A percentile compares a stretch with the other conserved stretches of the same genome.
phyloP scores from a whole-genome alignment of 2,888 invertebrate genomes.

The Mesorhabditis spiculigera region DNA sequence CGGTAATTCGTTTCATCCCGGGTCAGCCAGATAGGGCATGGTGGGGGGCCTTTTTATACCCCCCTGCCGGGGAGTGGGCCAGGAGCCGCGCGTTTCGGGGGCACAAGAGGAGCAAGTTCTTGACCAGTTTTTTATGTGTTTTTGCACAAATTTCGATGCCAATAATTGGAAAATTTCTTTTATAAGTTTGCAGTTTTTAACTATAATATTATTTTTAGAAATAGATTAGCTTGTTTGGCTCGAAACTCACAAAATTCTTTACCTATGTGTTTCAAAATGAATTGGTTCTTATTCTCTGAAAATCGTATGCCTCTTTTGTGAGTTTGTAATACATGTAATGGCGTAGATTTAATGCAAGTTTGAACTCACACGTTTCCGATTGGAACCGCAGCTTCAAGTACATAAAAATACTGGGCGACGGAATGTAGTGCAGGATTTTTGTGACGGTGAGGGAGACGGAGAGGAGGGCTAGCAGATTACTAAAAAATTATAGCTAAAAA shows the following conservation, averaged over 20 bases:
- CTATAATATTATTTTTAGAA: too few relatives aligned
- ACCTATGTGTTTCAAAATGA: too few relatives aligned
- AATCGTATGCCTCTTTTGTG: too few relatives aligned
- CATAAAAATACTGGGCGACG: slow-evolving; percentile 32
- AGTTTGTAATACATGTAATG: too few relatives aligned
- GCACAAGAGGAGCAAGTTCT: background rate
- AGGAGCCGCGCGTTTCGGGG: background rate
- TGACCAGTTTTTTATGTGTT: background rate
- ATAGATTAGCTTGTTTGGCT: too few relatives aligned
- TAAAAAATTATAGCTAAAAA: slow-evolving; percentile 6
- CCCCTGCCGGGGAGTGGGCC: background rate
- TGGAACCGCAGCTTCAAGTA: slow-evolving; percentile 34
- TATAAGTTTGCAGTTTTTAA: too few relatives aligned
- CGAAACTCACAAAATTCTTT: too few relatives aligned
- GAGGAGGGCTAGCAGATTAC: slow-evolving; percentile 27
- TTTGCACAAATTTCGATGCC: background rate
- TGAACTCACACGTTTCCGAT: slow-evolving; percentile 29
- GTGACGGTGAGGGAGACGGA: slow-evolving; percentile 26
- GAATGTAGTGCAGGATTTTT: slow-evolving; percentile 40
- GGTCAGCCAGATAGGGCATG: background rate
- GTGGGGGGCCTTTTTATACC: background rate
- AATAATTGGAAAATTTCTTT: too few relatives aligned
- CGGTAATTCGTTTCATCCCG: slow-evolving; percentile 2
- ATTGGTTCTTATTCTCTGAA: too few relatives aligned
- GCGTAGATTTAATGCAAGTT: background rate